A percentile compares a stretch with the other conserved stretches of the same genome.
Evolutionary conservation across 2,888 invertebrate genomes (phyloP).

Genomic region (Mantis religiosa): DNA sequence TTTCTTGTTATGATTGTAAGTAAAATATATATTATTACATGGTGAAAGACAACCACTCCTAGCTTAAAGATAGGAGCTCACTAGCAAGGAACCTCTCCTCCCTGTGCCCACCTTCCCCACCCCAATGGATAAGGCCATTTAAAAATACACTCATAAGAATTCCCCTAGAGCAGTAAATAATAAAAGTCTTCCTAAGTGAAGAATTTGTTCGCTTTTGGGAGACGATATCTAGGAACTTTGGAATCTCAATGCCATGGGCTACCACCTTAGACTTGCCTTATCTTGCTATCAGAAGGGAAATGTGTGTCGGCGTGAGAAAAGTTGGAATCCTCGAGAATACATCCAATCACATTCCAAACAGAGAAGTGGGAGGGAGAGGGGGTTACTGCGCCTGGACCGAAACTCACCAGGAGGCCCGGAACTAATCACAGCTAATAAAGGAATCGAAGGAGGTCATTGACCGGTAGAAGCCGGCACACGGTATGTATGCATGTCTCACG

Average conservation of each 20-base stretch:
- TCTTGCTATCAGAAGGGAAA: background rate
- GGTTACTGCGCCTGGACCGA: background rate
- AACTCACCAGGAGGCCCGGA: background rate
- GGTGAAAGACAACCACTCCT: no score
- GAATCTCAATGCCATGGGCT: background rate
- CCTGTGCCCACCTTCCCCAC: no score
- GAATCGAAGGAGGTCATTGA: conserved; percentile 16
- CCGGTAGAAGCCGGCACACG: background rate
- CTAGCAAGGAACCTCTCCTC: no score
- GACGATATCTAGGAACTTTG: no score
- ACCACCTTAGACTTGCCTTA: background rate
- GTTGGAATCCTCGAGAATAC: background rate
- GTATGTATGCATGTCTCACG: background rate
- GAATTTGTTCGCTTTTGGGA: no score
- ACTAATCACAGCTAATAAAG: conserved; percentile 22
- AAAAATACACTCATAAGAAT: no score
- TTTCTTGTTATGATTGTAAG: no score
- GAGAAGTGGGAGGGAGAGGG: background rate
- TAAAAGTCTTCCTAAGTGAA: no score
- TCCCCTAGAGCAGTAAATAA: no score
- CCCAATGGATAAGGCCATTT: no score
- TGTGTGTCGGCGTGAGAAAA: background rate
- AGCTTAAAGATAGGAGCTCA: no score
- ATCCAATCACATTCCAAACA: background rate
- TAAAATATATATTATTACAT: no score